Evolutionary conservation across 2,113 vertebrate species (phyloP).

Genomic region (Trogon surrucura): DNA sequence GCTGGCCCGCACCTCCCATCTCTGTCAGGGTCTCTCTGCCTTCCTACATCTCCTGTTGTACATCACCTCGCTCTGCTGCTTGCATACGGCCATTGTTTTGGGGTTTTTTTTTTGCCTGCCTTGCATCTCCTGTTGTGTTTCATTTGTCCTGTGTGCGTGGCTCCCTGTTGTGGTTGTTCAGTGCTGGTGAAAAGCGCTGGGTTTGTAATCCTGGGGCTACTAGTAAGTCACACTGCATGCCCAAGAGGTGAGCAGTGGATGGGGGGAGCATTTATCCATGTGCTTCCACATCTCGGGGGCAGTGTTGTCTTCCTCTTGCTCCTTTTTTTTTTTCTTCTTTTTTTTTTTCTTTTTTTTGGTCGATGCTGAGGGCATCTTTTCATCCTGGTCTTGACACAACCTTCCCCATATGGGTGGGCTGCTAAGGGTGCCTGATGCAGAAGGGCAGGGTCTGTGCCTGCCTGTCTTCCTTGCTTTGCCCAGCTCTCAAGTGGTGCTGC

Average conservation of each 20-base stretch:
- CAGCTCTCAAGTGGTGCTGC: not conserved
- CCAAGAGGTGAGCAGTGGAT: not conserved
- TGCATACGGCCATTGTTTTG: rapidly evolving
- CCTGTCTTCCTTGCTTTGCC: not conserved
- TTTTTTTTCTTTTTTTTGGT: not conserved
- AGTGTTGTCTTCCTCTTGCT: not conserved
- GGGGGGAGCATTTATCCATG: not conserved
- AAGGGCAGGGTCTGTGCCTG: not conserved
- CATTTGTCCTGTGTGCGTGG: not conserved
- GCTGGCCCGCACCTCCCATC: not conserved
- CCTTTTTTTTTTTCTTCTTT: too few relatives aligned
- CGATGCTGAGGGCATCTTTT: not conserved
- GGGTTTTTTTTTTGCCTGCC: not conserved
- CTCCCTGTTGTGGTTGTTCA: not conserved
- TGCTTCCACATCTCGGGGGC: not conserved
- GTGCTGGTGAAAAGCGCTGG: not conserved
- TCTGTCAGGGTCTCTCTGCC: not conserved
- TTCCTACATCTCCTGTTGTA: not conserved
- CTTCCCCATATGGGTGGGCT: not conserved
- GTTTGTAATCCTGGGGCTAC: not conserved
- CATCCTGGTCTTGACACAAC: not conserved
- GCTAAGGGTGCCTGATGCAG: not conserved
- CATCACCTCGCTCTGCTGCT: not conserved
- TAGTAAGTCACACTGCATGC: not conserved
- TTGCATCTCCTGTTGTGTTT: not conserved